Evolutionary conservation across 2,113 vertebrate genomes (phyloP), one percentile per base, ranked within the genome.

Genomic region (Ammodramus savannarum): DNA sequence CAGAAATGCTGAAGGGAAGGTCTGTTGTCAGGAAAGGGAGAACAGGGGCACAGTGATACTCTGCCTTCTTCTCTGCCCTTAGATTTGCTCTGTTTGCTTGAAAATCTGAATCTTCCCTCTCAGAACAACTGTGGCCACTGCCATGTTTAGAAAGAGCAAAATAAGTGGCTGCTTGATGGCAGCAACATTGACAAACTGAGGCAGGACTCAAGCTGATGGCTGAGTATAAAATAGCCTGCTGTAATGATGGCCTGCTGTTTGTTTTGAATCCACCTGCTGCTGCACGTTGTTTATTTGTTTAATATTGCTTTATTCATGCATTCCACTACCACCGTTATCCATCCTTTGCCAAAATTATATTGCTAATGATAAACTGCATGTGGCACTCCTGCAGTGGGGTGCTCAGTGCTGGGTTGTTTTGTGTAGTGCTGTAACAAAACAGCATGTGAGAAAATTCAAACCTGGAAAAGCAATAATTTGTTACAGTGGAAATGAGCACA

Each of bases 391-490:
- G 32, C 2, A 10, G 61, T 12, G 72, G 6, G 2, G 46, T 81
- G 66, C 80, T 94, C 51, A 38, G 62, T 1, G 2, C 59, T 69
- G 73, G 32, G 39, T 83, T 78, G 51, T 82, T 78, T 85, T 1
- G 0, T 82, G 88, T 66, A 54, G 90, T n/a, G 90, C 85, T 52
- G 25, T 48, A 43, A 39, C 2, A 5, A 77, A 96, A 76, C 52
- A 78, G 71, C 9, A 16, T 81, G 69, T 36, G 90, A 88, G 89
- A 91, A 91, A 89, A 95, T 92, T 85, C 63, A 80, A 78, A 87
- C 71, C 72, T 77, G 43, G 81, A 73, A 87, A 94, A 87, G 57
- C 61, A 96, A 2, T 93, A 63, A 89, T 91, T 88, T 69, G 48
- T 91, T 91, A 49, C 32, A 68, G 68, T 8, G 72, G 71, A 83